Conservation (phyloP, 2,888 invertebrate species). For the Julus scandinavius region DNA sequence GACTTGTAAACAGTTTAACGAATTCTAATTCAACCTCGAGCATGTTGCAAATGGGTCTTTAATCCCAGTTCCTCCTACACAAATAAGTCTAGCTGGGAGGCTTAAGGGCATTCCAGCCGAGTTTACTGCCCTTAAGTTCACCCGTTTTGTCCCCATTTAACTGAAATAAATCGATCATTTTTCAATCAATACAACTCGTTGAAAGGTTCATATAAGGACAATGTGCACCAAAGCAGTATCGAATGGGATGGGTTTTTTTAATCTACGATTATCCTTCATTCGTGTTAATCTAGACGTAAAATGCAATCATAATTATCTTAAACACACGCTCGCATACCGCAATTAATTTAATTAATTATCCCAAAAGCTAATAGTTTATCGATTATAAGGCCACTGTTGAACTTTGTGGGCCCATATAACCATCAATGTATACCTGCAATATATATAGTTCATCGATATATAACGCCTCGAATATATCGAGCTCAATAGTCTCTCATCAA, state of each 20-base stretch:
- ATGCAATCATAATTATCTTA: constrained; percentile 32
- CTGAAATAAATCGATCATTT: constrained; percentile 31
- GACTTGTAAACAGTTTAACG: neutral
- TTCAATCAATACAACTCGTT: constrained; percentile 13
- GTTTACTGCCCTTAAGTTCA: constrained; percentile 42
- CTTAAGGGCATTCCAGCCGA: constrained; percentile 36
- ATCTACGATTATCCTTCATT: constrained; percentile 15
- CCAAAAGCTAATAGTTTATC: constrained; percentile 1
- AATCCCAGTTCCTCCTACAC: neutral
- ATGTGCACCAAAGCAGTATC: neutral
- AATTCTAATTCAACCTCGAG: neutral
- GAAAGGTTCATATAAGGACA: constrained; percentile 22
- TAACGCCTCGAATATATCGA: neutral
- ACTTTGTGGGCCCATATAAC: neutral
- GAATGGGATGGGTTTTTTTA: neutral
- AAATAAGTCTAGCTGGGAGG: neutral
- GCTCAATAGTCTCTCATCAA: neutral
- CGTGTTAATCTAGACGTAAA: constrained; percentile 34
- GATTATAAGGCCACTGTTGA: neutral
- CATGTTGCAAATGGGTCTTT: neutral
- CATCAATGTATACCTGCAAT: neutral
- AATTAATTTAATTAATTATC: constrained; percentile 28
- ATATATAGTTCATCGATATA: neutral
- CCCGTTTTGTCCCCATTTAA: constrained; percentile 29
- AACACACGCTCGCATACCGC: constrained; percentile 25